These are phyloP conservation scores for Chelonia mydas DNA, from an alignment of 2,797 vertebrate genomes.

Conservation along the genomic window DNA sequence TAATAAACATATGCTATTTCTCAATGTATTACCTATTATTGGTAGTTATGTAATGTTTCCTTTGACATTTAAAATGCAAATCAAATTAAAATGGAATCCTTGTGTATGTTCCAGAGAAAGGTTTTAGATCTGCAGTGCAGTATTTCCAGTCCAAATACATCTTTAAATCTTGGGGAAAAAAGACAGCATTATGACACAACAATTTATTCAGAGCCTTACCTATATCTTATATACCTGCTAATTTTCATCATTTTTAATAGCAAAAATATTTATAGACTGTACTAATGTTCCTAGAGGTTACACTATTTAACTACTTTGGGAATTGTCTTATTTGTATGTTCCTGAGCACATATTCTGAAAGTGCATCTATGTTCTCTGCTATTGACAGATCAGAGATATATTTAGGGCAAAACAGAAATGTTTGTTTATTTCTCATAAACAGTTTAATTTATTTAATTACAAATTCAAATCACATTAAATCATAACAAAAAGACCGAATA, in stretches of 20 bases:
- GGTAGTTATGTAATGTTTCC: slow-evolving; percentile 22
- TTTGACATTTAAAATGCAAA: slow-evolving; percentile 34
- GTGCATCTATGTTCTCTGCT: not conserved
- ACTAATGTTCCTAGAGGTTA: not conserved
- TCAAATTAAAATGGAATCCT: not conserved
- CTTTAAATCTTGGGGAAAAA: not conserved
- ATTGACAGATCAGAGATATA: not conserved
- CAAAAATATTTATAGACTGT: not conserved
- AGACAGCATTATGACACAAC: not conserved
- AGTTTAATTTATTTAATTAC: slow-evolving; percentile 30
- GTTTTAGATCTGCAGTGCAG: not conserved
- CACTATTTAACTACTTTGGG: not conserved
- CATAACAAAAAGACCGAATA: not conserved
- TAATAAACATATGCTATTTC: not conserved
- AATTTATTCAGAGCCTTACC: not conserved
- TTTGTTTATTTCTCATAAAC: not conserved
- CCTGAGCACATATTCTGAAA: slow-evolving; percentile 15
- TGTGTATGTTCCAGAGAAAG: not conserved
- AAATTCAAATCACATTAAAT: not conserved
- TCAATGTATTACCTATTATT: not conserved
- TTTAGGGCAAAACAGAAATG: not conserved
- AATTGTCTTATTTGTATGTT: not conserved
- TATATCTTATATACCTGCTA: not conserved
- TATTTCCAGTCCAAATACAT: not conserved
- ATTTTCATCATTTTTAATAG: not conserved